Evolutionary conservation across 2,797 vertebrate species (phyloP), one percentile per base, ranked within the genome.

Genomic region (Salmo trutta): DNA sequence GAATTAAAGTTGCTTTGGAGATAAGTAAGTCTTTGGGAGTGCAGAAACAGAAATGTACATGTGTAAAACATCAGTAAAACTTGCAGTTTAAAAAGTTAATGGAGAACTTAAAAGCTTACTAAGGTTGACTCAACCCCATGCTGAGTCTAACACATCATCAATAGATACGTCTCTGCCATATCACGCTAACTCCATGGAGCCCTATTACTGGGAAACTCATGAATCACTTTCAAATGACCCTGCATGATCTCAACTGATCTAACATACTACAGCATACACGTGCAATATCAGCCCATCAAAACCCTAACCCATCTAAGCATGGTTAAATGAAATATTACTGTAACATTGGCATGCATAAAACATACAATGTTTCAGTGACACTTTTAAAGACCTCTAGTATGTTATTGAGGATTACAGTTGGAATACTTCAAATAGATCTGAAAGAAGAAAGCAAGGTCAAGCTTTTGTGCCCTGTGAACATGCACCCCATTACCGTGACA

Each of bases 1-100:
- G 90, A 91, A 89, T 92, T 93, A 92, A 91, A 90, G 85, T 83
- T 89, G 77, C 86, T 90, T 86, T 67, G 77, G 75, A 86, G 88
- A 87, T 66, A 85, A 86, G 73, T 70, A 74, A 82, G 83, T 76
- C 41, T 77, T 86, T 78, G 77, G 77, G 78, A 65, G 78, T 78
- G 76, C 81, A 86, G 85, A 86, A 73, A 76, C 81, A 86, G 85
- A 87, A 74, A 82, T 74, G 79, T 79, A 79, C 12, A 78, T 27
- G 74, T 88, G 73, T 84, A 88, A 86, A 89, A 89, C 76, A 86
- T 59, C 73, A 79, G 79, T 80, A 36, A 78, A 83, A 87, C 84
- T 79, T 80, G 17, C 56, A 67, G 76, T 88, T 86, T 79, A 81
- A 79, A 85, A 89, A 87, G 85, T 89, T 83, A 78, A 82, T 27